Evolutionary conservation across 2,113 vertebrate species (phyloP).

Genomic region (Pangasianodon gigas): DNA sequence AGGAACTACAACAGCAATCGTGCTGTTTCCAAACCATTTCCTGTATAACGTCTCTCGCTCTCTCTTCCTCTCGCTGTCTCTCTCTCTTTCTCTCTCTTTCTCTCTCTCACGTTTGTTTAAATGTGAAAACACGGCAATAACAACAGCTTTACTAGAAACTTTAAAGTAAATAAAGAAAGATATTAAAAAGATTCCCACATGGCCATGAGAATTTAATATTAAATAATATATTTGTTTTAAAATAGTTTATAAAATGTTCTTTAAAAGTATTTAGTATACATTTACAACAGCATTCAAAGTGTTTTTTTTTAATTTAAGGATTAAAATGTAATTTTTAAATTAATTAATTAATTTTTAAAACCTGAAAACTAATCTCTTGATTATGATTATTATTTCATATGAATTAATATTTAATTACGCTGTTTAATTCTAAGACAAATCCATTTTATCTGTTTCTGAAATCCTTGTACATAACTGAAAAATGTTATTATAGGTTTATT

Average conservation of each 20-base stretch:
- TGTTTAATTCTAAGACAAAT: background rate
- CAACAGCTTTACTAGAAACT: background rate
- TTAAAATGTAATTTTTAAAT: background rate
- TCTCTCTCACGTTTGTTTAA: background rate
- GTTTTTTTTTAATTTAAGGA: too few species aligned
- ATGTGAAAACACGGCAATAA: background rate
- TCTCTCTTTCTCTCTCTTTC: conserved; percentile 8
- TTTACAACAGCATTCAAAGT: too few species aligned
- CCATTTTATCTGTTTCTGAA: background rate
- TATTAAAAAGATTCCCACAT: background rate
- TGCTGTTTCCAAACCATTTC: conserved; percentile 57
- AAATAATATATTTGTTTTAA: background rate
- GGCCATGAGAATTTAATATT: background rate
- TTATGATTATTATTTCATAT: background rate
- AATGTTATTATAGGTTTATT: too few species aligned
- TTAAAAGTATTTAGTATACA: background rate
- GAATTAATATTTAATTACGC: background rate
- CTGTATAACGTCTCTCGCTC: conserved; percentile 42
- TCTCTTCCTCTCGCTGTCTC: conserved; percentile 12
- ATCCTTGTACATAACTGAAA: background rate
- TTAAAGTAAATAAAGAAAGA: background rate
- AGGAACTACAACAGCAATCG: conserved; percentile 50
- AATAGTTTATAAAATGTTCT: background rate
- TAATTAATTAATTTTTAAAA: background rate
- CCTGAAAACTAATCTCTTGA: background rate